These are phyloP conservation scores for Corynorhinus townsendii DNA, from an alignment of 2,113 vertebrate genomes.

Conservation along the genomic window DNA sequence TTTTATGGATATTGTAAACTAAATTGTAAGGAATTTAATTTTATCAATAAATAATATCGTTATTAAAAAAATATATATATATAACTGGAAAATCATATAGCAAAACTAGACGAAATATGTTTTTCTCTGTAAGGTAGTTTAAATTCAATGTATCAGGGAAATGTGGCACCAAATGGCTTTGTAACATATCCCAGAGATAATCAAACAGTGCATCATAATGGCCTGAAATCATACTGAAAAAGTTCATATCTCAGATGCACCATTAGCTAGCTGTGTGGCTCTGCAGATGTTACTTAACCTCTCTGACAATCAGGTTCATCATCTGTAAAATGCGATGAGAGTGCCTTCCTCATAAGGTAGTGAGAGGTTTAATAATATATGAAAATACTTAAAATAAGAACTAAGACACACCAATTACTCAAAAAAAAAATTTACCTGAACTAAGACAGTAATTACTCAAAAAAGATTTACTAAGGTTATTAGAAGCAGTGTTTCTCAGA, in stretches of 20 bases:
- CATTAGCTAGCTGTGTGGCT: neutral
- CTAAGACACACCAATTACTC: neutral
- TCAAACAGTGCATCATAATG: neutral
- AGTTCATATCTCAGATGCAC: neutral
- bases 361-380: neutral
- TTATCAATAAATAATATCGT: too few relatives aligned
- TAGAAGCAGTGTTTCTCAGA: neutral
- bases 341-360: neutral
- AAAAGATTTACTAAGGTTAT: neutral
- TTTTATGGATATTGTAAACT: too few relatives aligned
- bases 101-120: neutral
- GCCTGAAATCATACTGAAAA: neutral
- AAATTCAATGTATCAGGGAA: neutral
- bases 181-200: neutral
- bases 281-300: neutral
- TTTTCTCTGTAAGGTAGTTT: neutral
- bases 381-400: neutral
- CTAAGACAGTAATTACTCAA: neutral
- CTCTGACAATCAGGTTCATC: neutral
- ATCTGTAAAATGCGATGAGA: neutral
- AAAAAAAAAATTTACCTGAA: neutral
- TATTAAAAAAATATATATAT: too few relatives aligned
- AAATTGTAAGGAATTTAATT: too few relatives aligned
- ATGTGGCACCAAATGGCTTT: neutral
- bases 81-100: neutral